phyloP scores from a whole-genome alignment of 2,888 invertebrate genomes.

The Ptychoptera albimana region DNA sequence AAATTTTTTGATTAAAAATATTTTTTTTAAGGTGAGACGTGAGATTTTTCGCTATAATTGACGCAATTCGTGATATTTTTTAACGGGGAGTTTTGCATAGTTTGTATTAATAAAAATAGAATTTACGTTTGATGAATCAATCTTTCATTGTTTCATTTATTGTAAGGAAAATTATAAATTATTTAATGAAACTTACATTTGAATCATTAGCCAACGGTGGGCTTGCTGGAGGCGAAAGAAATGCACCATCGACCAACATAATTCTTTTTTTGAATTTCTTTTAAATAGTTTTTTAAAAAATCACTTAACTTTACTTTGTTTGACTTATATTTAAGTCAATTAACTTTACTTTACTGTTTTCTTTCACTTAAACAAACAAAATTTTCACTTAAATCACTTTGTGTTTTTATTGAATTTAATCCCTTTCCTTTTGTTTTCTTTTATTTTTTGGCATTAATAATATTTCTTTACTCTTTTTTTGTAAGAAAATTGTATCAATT shows the following conservation, averaged over 20 bases:
- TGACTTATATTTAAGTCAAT: too few relatives aligned
- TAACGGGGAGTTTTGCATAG: too few relatives aligned
- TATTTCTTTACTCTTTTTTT: too few relatives aligned
- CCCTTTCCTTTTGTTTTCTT: slow-evolving; percentile 8
- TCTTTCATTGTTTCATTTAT: too few relatives aligned
- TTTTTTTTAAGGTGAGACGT: too few relatives aligned
- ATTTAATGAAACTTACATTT: slow-evolving; percentile 28
- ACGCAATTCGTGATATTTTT: slow-evolving; percentile 5
- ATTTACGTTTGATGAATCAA: too few relatives aligned
- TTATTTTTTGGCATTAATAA: slow-evolving; percentile 4
- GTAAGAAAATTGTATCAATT: too few relatives aligned
- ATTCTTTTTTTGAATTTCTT: slow-evolving; percentile 6
- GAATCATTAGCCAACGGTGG: slow-evolving; percentile 43
- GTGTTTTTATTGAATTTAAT: slow-evolving; percentile 1
- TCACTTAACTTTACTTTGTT: too few relatives aligned
- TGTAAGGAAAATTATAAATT: too few relatives aligned
- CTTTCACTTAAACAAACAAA: slow-evolving; percentile 11
- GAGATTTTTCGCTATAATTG: too few relatives aligned
- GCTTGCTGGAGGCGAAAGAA: slow-evolving; percentile 55
- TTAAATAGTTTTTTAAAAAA: neutral
- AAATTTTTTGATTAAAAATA: too few relatives aligned
- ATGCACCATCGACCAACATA: slow-evolving; percentile 24
- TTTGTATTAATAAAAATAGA: too few relatives aligned
- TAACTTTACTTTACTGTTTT: neutral
- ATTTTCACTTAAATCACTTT: slow-evolving; percentile 5